A percentile compares a stretch with the other conserved stretches of the same genome.
These are phyloP conservation scores for Cheilosia grossa DNA, from an alignment of 2,888 invertebrate genomes.

Conservation along the genomic window DNA sequence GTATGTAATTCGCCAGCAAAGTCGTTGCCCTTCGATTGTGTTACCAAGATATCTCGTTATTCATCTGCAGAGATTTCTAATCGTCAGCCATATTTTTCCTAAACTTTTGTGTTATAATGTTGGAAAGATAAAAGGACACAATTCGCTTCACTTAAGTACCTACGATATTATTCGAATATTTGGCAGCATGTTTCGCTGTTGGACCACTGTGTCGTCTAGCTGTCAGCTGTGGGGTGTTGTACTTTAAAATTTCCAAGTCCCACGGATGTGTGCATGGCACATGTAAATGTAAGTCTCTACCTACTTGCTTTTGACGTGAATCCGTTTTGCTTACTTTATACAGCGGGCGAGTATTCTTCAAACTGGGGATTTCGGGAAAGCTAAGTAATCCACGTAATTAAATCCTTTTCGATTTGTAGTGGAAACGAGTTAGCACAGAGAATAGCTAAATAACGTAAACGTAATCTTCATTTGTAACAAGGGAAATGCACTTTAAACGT, in stretches of 20 bases:
- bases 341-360: conserved; percentile 13
- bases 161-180: too few relatives aligned
- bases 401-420: conserved; percentile 32
- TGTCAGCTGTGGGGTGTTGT: conserved; percentile 31
- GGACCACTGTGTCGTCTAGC: too few relatives aligned
- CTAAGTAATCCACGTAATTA: conserved; percentile 59
- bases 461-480: conserved; percentile 12
- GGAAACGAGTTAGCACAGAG: conserved; percentile 8
- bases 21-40: too few relatives aligned
- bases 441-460: conserved; percentile 24
- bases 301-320: conserved; percentile 13
- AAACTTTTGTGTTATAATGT: too few relatives aligned
- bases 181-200: too few relatives aligned
- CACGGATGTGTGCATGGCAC: conserved; percentile 25
- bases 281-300: conserved; percentile 5
- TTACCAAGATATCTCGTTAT: too few relatives aligned
- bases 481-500: conserved; percentile 52
- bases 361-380: conserved; percentile 20
- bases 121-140: too few relatives aligned
- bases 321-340: conserved; percentile 9
- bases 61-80: too few relatives aligned
- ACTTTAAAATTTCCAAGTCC: conserved; percentile 35
- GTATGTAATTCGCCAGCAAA: too few relatives aligned
- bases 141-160: too few relatives aligned
- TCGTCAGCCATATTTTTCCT: too few relatives aligned